Conservation (phyloP, 2,888 invertebrate species). For the Drosophila peninsularis region DNA sequence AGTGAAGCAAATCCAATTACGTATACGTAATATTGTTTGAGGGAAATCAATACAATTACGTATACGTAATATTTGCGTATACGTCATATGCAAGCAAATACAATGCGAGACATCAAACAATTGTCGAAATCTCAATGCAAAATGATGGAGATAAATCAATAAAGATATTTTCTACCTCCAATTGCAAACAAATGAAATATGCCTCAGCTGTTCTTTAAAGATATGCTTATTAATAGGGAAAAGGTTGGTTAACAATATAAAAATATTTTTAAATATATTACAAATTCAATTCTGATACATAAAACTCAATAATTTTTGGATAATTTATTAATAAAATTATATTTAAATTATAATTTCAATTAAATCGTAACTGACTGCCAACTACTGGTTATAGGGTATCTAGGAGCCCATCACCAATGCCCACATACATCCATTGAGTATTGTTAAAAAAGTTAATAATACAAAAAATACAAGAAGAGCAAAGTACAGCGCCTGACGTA, state of each 20-base stretch:
- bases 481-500: not conserved
- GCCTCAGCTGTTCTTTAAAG: too few relatives aligned
- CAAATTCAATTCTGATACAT: too few relatives aligned
- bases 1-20: not conserved
- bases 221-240: not conserved
- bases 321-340: too few relatives aligned
- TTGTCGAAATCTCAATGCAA: not conserved
- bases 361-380: too few relatives aligned
- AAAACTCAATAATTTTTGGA: too few relatives aligned
- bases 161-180: too few relatives aligned
- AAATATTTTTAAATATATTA: too few relatives aligned
- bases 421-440: not conserved
- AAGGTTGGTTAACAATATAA: not conserved
- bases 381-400: not conserved
- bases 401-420: not conserved
- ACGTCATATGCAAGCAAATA: not conserved
- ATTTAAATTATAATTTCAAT: too few relatives aligned
- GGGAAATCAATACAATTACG: rapidly evolving
- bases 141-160: not conserved
- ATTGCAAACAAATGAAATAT: too few relatives aligned
- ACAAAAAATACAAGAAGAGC: not conserved
- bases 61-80: not conserved
- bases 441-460: not conserved
- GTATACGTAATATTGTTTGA: not conserved
- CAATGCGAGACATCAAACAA: not conserved